These are phyloP conservation scores for Hystrix cristata DNA, from an alignment of 2,113 vertebrate species.

Conservation along the genomic window DNA sequence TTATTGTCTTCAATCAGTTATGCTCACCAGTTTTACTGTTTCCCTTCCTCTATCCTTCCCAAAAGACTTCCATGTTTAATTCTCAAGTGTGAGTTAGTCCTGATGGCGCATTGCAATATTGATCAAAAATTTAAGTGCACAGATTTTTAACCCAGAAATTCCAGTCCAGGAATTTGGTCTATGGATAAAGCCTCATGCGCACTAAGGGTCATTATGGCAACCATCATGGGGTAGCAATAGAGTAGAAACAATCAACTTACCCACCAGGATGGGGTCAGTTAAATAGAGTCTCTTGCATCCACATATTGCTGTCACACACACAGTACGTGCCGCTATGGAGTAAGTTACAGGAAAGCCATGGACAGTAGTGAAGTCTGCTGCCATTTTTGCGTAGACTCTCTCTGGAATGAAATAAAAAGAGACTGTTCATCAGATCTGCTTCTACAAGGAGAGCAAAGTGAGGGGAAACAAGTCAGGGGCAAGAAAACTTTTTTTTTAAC, in stretches of 20 bases:
- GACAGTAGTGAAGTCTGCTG: rapidly evolving
- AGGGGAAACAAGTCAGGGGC: not conserved
- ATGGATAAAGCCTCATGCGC: not conserved
- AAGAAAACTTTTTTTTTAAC: not conserved
- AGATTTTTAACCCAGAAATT: not conserved
- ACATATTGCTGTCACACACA: not conserved
- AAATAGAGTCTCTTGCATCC: not conserved
- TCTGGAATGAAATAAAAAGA: not conserved
- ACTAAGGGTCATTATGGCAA: not conserved
- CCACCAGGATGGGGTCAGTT: not conserved
- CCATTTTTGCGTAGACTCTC: too few relatives aligned
- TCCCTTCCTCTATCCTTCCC: not conserved
- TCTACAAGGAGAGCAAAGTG: not conserved
- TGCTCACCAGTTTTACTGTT: not conserved
- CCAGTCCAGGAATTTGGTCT: not conserved
- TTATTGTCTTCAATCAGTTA: not conserved
- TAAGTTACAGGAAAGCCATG: not conserved
- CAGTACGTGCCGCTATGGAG: not conserved
- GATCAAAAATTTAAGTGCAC: not conserved
- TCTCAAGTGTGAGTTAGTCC: not conserved
- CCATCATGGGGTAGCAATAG: not conserved
- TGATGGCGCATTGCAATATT: not conserved
- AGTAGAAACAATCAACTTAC: not conserved
- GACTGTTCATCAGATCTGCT: not conserved
- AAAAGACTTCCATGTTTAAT: not conserved